phyloP scores from a whole-genome alignment of 1,140 invertebrate genomes.

The Zaprionus davidi region DNA sequence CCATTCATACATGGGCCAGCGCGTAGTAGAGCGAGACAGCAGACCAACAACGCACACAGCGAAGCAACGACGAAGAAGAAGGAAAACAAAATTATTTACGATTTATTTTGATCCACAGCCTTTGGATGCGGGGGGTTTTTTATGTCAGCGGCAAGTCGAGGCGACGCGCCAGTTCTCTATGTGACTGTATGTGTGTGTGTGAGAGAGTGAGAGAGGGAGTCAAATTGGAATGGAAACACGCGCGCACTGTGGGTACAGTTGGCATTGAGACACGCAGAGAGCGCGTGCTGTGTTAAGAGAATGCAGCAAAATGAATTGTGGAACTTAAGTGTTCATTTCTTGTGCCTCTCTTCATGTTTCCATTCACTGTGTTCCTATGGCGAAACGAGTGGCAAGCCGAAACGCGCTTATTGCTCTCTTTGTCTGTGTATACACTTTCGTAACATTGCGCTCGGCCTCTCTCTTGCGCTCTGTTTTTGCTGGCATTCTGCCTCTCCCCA shows the following conservation, averaged over 20 bases:
- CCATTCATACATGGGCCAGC: conserved; percentile 66
- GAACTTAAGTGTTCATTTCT: conserved; percentile 58
- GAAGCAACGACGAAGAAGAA: conserved; percentile 35
- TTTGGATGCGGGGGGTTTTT: conserved; percentile 51
- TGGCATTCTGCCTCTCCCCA: conserved; percentile 71
- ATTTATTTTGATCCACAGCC: conserved; percentile 75
- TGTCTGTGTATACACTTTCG: conserved; percentile 71
- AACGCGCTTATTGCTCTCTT: conserved; percentile 42
- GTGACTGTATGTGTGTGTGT: not conserved
- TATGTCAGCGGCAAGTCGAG: conserved; percentile 71
- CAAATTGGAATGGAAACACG: conserved; percentile 58
- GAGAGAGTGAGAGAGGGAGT: conserved; percentile 2
- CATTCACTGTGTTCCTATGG: conserved; percentile 44
- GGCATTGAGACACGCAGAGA: conserved; percentile 69
- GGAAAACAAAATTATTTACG: conserved; percentile 79
- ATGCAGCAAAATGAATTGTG: conserved; percentile 57
- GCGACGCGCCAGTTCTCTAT: conserved; percentile 6
- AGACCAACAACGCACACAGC: conserved; percentile 11
- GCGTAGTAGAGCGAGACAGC: conserved; percentile 71
- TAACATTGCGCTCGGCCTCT: conserved; percentile 49
- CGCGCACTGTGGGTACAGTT: conserved; percentile 58
- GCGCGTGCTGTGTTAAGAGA: conserved; percentile 39
- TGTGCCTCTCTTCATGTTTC: conserved; percentile 31
- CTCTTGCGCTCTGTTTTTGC: conserved; percentile 63
- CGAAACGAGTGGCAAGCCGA: conserved; percentile 21